These are phyloP conservation scores for Metalampra italica DNA, from an alignment of 2,888 invertebrate species.

Conservation along the genomic window DNA sequence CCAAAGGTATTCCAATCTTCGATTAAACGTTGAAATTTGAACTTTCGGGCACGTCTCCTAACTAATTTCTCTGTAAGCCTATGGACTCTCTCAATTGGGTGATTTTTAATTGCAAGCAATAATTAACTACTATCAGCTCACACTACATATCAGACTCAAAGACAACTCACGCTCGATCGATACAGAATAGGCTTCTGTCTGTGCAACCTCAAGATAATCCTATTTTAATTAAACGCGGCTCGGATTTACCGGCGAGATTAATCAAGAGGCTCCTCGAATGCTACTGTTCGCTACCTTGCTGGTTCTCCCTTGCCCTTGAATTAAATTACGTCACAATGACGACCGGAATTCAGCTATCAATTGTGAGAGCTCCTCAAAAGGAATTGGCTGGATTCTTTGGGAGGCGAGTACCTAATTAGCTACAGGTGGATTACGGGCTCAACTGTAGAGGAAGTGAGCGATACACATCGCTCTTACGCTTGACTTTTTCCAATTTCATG, in stretches of 20 bases:
- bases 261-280: slow-evolving; percentile 40
- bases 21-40: too few relatives aligned
- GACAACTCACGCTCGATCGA: slow-evolving; percentile 5
- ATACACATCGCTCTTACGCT: too few relatives aligned
- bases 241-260: slow-evolving; percentile 52
- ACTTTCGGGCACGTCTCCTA: too few relatives aligned
- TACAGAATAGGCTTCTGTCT: slow-evolving; percentile 14
- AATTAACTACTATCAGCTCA: too few relatives aligned
- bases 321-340: slow-evolving; percentile 19
- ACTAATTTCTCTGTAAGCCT: too few relatives aligned
- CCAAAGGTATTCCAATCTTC: too few relatives aligned
- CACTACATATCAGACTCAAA: background rate
- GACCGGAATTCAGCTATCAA: slow-evolving; percentile 13
- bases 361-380: slow-evolving; percentile 12
- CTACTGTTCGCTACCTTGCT: background rate
- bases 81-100: too few relatives aligned
- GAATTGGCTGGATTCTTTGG: slow-evolving; percentile 12
- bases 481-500: too few relatives aligned
- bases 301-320: slow-evolving; percentile 12
- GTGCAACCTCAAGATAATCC: slow-evolving; percentile 56
- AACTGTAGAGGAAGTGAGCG: background rate
- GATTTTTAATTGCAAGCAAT: too few relatives aligned
- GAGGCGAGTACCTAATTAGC: slow-evolving; percentile 11
- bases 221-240: slow-evolving; percentile 62
- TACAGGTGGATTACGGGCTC: slow-evolving; percentile 11